Conservation (phyloP, 2,888 invertebrate genomes). For the Anthrax anthrax region DNA sequence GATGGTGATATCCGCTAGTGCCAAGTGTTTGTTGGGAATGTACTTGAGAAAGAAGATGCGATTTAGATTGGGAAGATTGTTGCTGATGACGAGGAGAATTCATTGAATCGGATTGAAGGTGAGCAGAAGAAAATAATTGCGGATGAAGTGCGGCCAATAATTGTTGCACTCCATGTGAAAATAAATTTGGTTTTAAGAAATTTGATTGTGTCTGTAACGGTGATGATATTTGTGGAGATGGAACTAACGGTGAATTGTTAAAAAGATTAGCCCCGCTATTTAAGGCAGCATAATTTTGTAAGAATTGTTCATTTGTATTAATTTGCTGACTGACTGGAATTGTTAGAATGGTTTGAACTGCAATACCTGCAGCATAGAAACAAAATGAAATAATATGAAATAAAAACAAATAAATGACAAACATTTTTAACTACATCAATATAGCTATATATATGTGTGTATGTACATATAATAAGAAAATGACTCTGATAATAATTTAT, state of each 20-base stretch:
- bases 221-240: slow-evolving; percentile 49
- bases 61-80: slow-evolving; percentile 35
- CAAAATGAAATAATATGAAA: slow-evolving; percentile 1
- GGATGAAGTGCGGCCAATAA: slow-evolving; percentile 60
- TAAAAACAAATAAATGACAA: slow-evolving; percentile 7
- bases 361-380: slow-evolving; percentile 52
- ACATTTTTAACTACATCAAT: neutral
- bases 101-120: slow-evolving; percentile 10
- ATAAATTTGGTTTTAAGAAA: slow-evolving; percentile 58
- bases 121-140: slow-evolving; percentile 39
- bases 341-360: slow-evolving; percentile 88
- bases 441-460: neutral
- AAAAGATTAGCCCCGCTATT: slow-evolving; percentile 25
- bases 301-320: slow-evolving; percentile 49
- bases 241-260: slow-evolving; percentile 63
- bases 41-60: slow-evolving; percentile 23
- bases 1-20: slow-evolving; percentile 12
- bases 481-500: too few species aligned
- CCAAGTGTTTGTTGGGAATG: slow-evolving; percentile 23
- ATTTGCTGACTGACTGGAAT: slow-evolving; percentile 81
- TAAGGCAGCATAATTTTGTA: slow-evolving; percentile 25
- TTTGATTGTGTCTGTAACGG: slow-evolving; percentile 51
- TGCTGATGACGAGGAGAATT: slow-evolving; percentile 23
- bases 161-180: slow-evolving; percentile 61
- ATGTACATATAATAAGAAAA: too few species aligned